phyloP scores from a whole-genome alignment of 2,888 invertebrate genomes.

The Lithophane socia region DNA sequence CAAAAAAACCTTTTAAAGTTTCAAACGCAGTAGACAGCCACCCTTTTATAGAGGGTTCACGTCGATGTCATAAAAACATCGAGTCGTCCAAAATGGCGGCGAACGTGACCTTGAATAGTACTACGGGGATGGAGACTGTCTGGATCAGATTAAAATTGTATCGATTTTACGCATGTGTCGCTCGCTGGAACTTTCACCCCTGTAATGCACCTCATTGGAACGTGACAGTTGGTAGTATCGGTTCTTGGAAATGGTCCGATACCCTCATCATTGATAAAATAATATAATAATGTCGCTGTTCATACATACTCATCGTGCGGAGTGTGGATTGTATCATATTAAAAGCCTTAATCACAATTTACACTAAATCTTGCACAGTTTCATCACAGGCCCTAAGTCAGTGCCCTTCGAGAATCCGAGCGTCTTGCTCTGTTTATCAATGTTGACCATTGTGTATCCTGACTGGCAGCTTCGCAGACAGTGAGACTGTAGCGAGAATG shows the following conservation, averaged over 20 bases:
- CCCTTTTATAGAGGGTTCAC: conserved; percentile 57
- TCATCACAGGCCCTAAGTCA: conserved; percentile 22
- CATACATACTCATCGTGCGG: background rate
- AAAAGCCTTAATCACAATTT: conserved; percentile 1
- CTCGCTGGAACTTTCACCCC: conserved; percentile 51
- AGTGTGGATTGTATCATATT: background rate
- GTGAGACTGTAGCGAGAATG: conserved; percentile 8
- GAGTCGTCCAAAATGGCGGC: conserved; percentile 75
- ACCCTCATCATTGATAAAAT: conserved; percentile 28
- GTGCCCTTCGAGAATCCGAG: conserved; percentile 40
- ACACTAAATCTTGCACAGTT: background rate
- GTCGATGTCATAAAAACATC: conserved; percentile 64
- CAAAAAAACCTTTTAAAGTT: conserved; percentile 55
- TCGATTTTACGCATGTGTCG: conserved; percentile 57
- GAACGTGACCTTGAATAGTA: conserved; percentile 77
- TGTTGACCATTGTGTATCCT: conserved; percentile 37
- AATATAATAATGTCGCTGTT: conserved; percentile 3
- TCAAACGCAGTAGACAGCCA: conserved; percentile 50
- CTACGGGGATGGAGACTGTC: conserved; percentile 70
- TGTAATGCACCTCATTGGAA: conserved; percentile 30
- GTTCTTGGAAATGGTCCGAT: conserved; percentile 24
- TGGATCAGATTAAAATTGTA: conserved; percentile 73
- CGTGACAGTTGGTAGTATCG: conserved; percentile 19
- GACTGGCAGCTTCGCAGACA: conserved; percentile 13
- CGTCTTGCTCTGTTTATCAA: conserved; percentile 47